phyloP scores from a whole-genome alignment of 2,797 vertebrate genomes.

The Garrulus glandarius region DNA sequence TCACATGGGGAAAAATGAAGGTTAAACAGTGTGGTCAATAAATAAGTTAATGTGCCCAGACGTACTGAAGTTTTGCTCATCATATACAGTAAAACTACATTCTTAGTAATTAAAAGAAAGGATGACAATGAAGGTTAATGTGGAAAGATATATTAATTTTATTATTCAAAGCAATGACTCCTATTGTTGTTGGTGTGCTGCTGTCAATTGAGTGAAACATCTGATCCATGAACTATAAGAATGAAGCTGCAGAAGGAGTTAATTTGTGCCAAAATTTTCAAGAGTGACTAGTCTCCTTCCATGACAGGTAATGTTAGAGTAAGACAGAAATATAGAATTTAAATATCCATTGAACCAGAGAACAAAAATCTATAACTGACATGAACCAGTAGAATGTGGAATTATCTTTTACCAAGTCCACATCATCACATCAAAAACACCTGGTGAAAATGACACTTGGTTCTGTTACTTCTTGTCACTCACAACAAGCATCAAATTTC shows the following conservation, averaged over 20 bases:
- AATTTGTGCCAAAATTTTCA: neutral
- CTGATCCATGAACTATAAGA: neutral
- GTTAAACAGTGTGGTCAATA: neutral
- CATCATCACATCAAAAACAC: neutral
- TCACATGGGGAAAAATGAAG: neutral
- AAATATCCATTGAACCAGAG: neutral
- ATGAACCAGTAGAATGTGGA: neutral
- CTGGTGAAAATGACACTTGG: neutral
- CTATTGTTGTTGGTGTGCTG: neutral
- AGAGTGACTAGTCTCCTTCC: neutral
- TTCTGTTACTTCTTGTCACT: neutral
- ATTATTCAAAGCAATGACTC: neutral
- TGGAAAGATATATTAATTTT: neutral
- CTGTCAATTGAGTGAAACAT: neutral
- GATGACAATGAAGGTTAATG: neutral
- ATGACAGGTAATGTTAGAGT: neutral
- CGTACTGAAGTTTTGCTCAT: neutral
- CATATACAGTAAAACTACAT: neutral
- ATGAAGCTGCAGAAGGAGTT: neutral
- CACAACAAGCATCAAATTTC: neutral
- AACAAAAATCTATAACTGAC: neutral
- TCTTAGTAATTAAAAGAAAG: neutral
- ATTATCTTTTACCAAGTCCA: neutral
- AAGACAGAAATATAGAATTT: neutral
- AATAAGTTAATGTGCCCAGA: neutral